A percentile compares a stretch with the other conserved stretches of the same genome.
Conservation (phyloP, 92 coral and sea anemone species). For the Pocillopora grandis region DNA sequence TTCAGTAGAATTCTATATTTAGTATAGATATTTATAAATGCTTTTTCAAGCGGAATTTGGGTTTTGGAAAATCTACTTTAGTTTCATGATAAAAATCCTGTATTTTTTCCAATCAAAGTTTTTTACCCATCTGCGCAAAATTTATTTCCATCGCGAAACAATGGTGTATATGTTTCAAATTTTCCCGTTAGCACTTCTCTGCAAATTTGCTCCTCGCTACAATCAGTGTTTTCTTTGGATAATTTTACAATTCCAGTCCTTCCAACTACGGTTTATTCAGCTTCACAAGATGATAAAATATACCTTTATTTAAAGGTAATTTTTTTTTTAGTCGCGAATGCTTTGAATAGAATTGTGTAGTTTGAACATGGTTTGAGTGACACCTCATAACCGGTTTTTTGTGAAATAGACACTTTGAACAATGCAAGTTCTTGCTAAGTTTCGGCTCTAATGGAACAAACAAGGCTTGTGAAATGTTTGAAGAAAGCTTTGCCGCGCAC, state of each 20-base stretch:
- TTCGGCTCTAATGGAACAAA: constrained; percentile 45
- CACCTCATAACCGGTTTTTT: constrained; percentile 40
- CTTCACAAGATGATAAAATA: constrained; percentile 8
- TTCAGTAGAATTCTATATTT: background rate
- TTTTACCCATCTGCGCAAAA: no score
- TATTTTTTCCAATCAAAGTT: no score
- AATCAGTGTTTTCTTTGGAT: background rate
- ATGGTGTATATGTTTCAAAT: background rate
- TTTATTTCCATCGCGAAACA: background rate
- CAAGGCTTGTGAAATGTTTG: constrained; percentile 42
- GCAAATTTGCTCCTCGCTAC: background rate
- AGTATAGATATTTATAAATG: background rate
- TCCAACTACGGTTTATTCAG: background rate
- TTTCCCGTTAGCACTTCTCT: background rate
- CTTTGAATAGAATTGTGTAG: constrained; percentile 11
- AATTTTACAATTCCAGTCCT: background rate
- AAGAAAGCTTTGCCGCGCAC: constrained; percentile 6
- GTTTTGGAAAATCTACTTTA: no score
- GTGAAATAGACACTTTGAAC: constrained; percentile 8
- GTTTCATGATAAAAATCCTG: no score
- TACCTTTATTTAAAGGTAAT: background rate
- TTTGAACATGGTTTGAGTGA: constrained; percentile 22
- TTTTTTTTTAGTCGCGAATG: background rate
- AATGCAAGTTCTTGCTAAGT: constrained; percentile 24
- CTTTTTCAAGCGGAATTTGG: background rate